phyloP scores from a whole-genome alignment of 2,113 vertebrate species.

The Riparia riparia region DNA sequence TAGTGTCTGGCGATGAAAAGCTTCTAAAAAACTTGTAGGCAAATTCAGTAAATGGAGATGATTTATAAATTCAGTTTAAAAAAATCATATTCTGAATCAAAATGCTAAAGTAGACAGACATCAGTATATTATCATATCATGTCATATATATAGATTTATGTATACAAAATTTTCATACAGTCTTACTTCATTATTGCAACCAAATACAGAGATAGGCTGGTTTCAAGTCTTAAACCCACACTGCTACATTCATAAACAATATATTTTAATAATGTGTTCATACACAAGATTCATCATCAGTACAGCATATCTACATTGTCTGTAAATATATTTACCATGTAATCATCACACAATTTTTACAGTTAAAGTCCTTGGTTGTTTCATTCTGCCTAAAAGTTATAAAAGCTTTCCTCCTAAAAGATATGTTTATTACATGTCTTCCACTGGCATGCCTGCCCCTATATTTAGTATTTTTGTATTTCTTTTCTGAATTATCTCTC shows the following conservation, averaged over 20 bases:
- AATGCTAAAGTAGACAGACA: background rate
- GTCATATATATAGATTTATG: background rate
- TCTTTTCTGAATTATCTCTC: background rate
- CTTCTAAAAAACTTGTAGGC: background rate
- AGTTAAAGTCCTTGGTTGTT: background rate
- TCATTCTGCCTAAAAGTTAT: background rate
- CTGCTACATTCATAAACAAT: background rate
- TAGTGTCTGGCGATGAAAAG: background rate
- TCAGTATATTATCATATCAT: background rate
- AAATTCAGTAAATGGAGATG: background rate
- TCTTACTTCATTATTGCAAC: background rate
- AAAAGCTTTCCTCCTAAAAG: background rate
- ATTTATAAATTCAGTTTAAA: background rate
- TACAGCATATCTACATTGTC: accelerated
- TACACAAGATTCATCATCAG: background rate
- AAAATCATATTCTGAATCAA: background rate
- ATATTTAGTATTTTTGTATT: background rate
- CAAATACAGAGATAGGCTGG: background rate
- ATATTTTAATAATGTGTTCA: background rate
- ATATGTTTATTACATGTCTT: background rate
- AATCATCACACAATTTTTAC: background rate
- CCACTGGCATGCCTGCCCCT: background rate
- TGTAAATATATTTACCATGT: background rate
- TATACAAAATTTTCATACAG: background rate
- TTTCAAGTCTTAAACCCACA: background rate